These are phyloP conservation scores for Montipora capricornis DNA, from an alignment of 64 coral and sea anemone genomes.

Conservation along the genomic window DNA sequence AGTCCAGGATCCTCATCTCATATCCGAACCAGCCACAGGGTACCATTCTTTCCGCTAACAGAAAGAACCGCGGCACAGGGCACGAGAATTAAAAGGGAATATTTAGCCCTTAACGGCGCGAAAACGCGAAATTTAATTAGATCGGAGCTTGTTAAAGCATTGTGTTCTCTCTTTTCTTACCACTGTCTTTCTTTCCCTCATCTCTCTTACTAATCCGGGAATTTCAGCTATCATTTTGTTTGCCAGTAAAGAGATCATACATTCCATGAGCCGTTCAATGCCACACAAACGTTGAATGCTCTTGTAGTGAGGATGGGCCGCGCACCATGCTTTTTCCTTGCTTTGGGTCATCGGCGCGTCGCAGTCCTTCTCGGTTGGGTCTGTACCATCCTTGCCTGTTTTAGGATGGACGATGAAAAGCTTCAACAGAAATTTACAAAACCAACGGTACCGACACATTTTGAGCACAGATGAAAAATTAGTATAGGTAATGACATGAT, in stretches of 20 bases:
- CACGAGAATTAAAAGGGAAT: too few relatives aligned
- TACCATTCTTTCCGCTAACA: too few relatives aligned
- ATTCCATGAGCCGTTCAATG: constrained; percentile 81
- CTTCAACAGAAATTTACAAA: background rate
- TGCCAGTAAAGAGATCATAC: constrained; percentile 80
- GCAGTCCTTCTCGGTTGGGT: constrained; percentile 75
- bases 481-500: too few relatives aligned
- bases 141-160: too few relatives aligned
- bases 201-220: constrained; percentile 54
- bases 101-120: too few relatives aligned
- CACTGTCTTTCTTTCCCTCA: constrained; percentile 18
- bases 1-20: too few relatives aligned
- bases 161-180: background rate
- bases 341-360: constrained; percentile 70
- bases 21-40: too few relatives aligned
- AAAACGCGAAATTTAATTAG: too few relatives aligned
- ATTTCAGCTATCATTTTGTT: constrained; percentile 83
- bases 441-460: too few relatives aligned
- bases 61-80: too few relatives aligned
- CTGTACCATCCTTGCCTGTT: constrained; percentile 86
- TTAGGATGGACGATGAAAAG: background rate
- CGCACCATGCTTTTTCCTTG: constrained; percentile 76
- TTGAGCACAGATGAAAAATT: too few relatives aligned
- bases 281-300: constrained; percentile 69
- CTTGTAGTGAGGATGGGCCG: constrained; percentile 55